Base-by-base conservation (phyloP, 2,888 invertebrate genomes). In the Calameuta pallipes region DNA sequence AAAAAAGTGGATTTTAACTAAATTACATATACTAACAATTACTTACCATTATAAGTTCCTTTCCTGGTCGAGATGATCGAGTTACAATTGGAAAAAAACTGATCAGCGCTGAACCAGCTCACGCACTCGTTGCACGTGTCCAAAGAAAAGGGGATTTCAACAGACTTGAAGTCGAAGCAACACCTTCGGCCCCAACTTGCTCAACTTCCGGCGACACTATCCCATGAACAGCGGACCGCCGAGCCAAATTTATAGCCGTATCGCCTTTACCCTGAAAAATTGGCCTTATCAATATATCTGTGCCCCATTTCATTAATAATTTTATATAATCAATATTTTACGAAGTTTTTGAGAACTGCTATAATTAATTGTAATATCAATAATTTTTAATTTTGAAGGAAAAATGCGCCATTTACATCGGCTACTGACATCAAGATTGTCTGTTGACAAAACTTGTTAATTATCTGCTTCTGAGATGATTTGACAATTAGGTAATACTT, bases 51-150 rank as follows among this genome's bases (percentile, higher is more conserved):
- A 92, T 94, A 85, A 86, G 92, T 83, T 91, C 90, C 90, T 90
- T 93, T 93, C 92, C 94, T 95, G 96, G 96, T 95, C 96, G 96
- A 97, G 97, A 92, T 97, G 95, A 95, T 95, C 96, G 95, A 94
- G 93, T 94, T 94, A 91, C 89, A 87, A 87, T 84, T 82, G 79
- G 90, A 74, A 75, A 89, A 33, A 93, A 95, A 95, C 94, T 95
- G 96, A 95, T 94, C 96, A 97, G 97, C 96, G 97, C 97, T 97
- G 97, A 97, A 96, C 97, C 96, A 95, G 95, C 83, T 31, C 56
- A 79, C 37, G 76, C 78, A 81, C 79, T 82, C 83, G 82, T 82
- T 81, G 81, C 87, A 88, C 88, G 90, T 89, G 88, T 82, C 78
- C 73, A 82, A 79, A 77, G 77, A 80, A 82, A 79, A 70, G 56